Evolutionary conservation across 2,888 invertebrate genomes (phyloP).

Genomic region (Platerodrilus igneus): DNA sequence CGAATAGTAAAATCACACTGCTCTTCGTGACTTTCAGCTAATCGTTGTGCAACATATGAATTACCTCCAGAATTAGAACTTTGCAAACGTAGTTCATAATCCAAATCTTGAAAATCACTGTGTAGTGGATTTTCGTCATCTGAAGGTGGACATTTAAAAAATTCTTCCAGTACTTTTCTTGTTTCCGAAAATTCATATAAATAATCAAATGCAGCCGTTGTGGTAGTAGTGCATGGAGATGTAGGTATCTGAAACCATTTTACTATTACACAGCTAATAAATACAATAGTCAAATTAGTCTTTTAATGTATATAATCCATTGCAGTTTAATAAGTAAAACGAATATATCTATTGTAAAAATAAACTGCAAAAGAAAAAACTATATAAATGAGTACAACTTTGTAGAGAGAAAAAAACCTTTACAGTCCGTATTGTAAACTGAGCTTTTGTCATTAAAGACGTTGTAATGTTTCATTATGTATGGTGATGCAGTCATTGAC

Average conservation of each 20-base stretch:
- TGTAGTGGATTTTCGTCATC: conserved; percentile 57
- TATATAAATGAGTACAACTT: no score
- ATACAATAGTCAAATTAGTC: background rate
- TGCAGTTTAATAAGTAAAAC: no score
- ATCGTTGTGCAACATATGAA: conserved; percentile 71
- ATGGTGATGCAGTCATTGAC: no score
- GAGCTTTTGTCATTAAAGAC: no score
- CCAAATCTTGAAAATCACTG: conserved; percentile 61
- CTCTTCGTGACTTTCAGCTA: conserved; percentile 57
- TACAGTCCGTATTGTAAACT: no score
- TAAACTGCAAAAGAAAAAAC: no score
- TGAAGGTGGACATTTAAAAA: conserved; percentile 76
- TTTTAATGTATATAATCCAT: no score
- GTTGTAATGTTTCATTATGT: no score
- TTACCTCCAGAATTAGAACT: conserved; percentile 57
- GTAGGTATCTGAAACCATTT: conserved; percentile 7
- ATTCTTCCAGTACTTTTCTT: conserved; percentile 85
- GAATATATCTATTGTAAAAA: no score
- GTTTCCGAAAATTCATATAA: conserved; percentile 91
- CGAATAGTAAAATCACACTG: conserved; percentile 44
- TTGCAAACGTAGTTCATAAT: conserved; percentile 73
- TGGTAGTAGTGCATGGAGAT: conserved; percentile 21
- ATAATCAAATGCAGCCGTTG: conserved; percentile 74
- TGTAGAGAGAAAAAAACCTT: no score
- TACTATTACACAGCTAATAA: conserved; percentile 1